phyloP scores from a whole-genome alignment of 2,113 vertebrate species.

The Microcebus jonahi region DNA sequence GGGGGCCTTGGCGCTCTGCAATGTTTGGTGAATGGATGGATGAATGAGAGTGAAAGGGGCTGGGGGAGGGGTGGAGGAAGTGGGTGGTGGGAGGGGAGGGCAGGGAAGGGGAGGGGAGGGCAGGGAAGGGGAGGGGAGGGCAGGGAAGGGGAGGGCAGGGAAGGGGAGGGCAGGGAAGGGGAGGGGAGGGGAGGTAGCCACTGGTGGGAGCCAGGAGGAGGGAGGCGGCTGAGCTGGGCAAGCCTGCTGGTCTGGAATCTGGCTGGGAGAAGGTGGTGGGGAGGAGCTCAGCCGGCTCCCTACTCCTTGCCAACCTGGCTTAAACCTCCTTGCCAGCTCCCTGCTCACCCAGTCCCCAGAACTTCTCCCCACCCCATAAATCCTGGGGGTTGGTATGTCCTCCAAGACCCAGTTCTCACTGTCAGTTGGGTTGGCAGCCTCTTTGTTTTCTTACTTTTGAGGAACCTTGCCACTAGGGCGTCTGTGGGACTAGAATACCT shows the following conservation, averaged over 20 bases:
- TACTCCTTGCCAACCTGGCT: neutral
- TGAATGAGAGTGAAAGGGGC: conserved; percentile 34
- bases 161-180: neutral
- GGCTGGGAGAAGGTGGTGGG: neutral
- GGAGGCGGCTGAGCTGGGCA: neutral
- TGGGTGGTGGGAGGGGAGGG: neutral
- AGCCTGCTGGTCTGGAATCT: neutral
- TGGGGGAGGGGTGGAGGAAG: conserved; percentile 21
- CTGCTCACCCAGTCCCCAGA: neutral
- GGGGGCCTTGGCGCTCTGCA: neutral
- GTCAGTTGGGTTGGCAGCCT: neutral
- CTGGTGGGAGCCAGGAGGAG: neutral
- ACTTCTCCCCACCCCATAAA: neutral
- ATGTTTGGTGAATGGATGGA: conserved; percentile 48
- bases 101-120: too few relatives aligned
- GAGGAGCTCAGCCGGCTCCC: neutral
- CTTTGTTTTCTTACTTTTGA: neutral
- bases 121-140: neutral
- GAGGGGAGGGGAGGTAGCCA: neutral
- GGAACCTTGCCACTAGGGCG: neutral
- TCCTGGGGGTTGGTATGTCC: neutral
- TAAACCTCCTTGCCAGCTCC: accelerated
- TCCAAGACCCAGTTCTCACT: neutral
- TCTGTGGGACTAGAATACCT: neutral
- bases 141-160: neutral